Conservation (phyloP, 2,797 vertebrate species). For the Nannoperca obscura region DNA sequence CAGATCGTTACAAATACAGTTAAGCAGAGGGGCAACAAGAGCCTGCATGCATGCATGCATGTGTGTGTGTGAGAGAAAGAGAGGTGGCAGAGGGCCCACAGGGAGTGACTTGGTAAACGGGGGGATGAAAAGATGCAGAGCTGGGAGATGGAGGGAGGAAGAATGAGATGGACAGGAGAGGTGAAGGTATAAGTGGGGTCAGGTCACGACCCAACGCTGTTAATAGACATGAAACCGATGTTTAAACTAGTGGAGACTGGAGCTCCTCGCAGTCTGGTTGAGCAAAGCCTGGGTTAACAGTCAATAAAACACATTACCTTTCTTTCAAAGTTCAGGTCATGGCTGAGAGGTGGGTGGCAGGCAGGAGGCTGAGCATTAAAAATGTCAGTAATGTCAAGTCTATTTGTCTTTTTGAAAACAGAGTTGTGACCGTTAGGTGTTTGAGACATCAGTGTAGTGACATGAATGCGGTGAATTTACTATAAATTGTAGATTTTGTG, state of each 20-base stretch:
- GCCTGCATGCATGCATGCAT: conserved; percentile 27
- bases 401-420: conserved; percentile 21
- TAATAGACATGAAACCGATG: conserved; percentile 80
- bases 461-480: neutral
- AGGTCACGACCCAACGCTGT: conserved; percentile 77
- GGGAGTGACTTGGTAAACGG: conserved; percentile 72
- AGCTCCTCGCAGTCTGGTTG: conserved; percentile 33
- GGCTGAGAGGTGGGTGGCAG: conserved; percentile 30
- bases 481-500: neutral
- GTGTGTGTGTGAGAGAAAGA: neutral
- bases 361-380: conserved; percentile 29
- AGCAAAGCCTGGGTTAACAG: conserved; percentile 33
- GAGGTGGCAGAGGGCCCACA: conserved; percentile 48
- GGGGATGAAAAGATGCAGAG: conserved; percentile 61
- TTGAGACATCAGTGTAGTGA: neutral
- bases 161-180: conserved; percentile 61
- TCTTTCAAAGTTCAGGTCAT: conserved; percentile 50
- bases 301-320: conserved; percentile 63
- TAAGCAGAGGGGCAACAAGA: conserved; percentile 70
- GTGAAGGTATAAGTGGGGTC: conserved; percentile 80
- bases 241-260: conserved; percentile 71
- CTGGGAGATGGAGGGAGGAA: conserved; percentile 23
- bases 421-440: neutral
- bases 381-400: neutral
- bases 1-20: conserved; percentile 81